Conservation (phyloP, 2,113 vertebrate genomes). For the Pionites leucogaster region DNA sequence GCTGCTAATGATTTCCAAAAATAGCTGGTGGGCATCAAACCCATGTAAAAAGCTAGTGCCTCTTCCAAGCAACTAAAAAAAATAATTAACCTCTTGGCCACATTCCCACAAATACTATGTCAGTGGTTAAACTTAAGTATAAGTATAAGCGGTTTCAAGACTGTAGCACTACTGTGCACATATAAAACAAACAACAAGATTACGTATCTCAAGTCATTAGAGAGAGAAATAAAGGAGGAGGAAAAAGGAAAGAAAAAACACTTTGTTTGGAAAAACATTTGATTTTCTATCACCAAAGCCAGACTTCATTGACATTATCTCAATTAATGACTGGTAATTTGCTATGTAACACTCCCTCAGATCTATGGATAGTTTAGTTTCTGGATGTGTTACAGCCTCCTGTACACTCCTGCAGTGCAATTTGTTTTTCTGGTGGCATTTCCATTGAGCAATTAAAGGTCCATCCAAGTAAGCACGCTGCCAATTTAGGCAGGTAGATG, state of each 20-base stretch:
- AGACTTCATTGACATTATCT: neutral
- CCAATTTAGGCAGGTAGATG: neutral
- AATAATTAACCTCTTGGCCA: conserved; percentile 40
- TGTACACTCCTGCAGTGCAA: neutral
- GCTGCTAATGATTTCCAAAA: conserved; percentile 11
- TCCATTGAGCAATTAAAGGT: neutral
- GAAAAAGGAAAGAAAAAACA: neutral
- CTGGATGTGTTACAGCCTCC: neutral
- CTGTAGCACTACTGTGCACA: neutral
- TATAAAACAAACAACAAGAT: neutral
- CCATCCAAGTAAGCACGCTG: neutral
- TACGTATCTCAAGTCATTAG: neutral
- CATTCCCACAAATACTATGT: neutral
- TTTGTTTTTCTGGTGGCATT: neutral
- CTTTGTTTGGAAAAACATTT: neutral
- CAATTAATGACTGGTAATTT: neutral
- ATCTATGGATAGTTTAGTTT: neutral
- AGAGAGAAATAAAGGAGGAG: neutral
- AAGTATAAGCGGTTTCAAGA: neutral
- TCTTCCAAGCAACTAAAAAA: neutral
- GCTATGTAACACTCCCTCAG: neutral
- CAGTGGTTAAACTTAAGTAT: neutral
- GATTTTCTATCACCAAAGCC: neutral
- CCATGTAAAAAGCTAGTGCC: neutral
- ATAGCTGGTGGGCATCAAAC: conserved; percentile 26